These are phyloP conservation scores for Spheniscus mendiculus DNA, from an alignment of 2,113 vertebrate genomes.

Conservation along the genomic window DNA sequence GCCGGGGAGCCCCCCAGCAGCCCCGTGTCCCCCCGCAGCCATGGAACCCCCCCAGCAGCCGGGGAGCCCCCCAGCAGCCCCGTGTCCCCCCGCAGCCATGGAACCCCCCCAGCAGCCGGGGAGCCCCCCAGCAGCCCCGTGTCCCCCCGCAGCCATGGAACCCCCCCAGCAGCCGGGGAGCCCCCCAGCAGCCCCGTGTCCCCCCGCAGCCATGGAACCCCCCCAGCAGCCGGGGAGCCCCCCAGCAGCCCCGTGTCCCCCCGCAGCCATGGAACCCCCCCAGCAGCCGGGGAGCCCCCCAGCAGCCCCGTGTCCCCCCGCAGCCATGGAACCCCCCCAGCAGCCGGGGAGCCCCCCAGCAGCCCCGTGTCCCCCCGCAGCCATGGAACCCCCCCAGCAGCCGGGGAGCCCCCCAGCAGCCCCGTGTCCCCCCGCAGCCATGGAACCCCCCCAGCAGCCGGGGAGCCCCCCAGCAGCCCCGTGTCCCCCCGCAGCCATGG, in stretches of 20 bases:
- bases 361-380: background rate
- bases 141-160: no score
- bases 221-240: background rate
- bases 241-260: no score
- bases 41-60: background rate
- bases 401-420: no score
- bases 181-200: no score
- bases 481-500: background rate
- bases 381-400: background rate
- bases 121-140: background rate
- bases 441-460: background rate
- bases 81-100: no score
- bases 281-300: fast-evolving
- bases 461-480: no score
- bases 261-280: background rate
- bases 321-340: background rate
- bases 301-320: no score
- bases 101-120: fast-evolving
- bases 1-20: no score
- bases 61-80: fast-evolving
- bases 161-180: background rate
- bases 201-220: no score
- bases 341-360: fast-evolving
- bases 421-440: no score
- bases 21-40: background rate